Base-by-base conservation (phyloP, 2,888 invertebrate genomes). In the Synergus umbraculus region DNA sequence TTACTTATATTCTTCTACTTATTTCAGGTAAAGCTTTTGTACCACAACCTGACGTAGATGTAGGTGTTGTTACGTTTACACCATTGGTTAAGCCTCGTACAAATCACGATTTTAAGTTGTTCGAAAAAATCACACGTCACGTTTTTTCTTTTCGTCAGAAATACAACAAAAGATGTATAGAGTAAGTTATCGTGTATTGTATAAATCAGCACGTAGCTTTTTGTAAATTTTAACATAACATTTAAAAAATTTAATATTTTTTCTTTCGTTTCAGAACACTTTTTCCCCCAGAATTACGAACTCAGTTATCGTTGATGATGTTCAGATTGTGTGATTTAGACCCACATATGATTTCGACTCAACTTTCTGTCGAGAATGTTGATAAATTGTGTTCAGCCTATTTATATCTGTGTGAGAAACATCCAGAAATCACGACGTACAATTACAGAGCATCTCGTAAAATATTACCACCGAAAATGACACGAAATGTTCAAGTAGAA, bases 41-140 rank as follows among this genome's bases (percentile, higher is more conserved):
- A 46, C 99, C 99, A 0, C 96, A 96, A 89, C 99, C 99, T 0
- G 95, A 99, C 83, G 99, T 99, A 7, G 98, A 99, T 93, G 99
- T 99, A 0, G 98, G 97, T 18, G 97, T 99, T 1, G 98, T 99
- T 0, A 96, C 96, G 73, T 94, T 99, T 73, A 94, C 95, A 18
- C 99, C 99, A 0, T 92, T 96, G 10, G 95, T 95, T 85, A 91
- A 93, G 69, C 98, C 99, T 0, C 92, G 95, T 76, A 96, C 97
- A 15, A 90, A 93, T 80, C 93, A 97, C 58, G 96, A 97, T 0
- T 99, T 98, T 90, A 93, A 95, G 86, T 90, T 97, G 81, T 96
- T 98, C 18, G 98, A 99, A 90, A 99, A 98, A 93, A 96, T 99
- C 12, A 93, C 96, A 0, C 93, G 98, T 0, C 96, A 96, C 87